Conservation (phyloP, 2,797 vertebrate genomes). For the Lagorchestes hirsutus region DNA sequence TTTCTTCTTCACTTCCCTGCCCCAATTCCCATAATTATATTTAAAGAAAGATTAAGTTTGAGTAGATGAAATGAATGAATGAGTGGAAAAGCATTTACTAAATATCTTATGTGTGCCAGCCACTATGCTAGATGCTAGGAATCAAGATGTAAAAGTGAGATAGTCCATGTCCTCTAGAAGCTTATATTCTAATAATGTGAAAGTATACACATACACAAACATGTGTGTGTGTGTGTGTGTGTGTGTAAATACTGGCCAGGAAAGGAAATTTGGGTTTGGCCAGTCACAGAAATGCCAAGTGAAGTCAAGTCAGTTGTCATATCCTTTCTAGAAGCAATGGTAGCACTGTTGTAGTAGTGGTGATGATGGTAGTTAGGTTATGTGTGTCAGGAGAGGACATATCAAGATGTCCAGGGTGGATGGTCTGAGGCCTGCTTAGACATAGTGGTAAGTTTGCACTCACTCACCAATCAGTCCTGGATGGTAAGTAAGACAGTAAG, state of each 20-base stretch:
- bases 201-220: neutral
- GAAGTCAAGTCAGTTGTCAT: neutral
- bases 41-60: neutral
- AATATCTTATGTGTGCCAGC: neutral
- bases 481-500: no score
- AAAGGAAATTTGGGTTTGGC: neutral
- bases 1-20: neutral
- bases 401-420: neutral
- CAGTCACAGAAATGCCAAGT: neutral
- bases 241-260: neutral
- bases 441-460: neutral
- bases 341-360: neutral
- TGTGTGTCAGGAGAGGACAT: neutral
- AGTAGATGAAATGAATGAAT: neutral
- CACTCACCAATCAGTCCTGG: neutral
- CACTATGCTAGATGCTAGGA: neutral
- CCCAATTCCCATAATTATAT: neutral
- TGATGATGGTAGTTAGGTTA: neutral
- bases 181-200: neutral
- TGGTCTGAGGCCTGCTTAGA: no score
- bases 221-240: neutral
- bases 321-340: neutral
- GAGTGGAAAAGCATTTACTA: neutral
- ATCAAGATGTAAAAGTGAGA: neutral
- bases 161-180: neutral